Base-by-base conservation (phyloP, 1,140 invertebrate genomes). In the Ericerus pela region DNA sequence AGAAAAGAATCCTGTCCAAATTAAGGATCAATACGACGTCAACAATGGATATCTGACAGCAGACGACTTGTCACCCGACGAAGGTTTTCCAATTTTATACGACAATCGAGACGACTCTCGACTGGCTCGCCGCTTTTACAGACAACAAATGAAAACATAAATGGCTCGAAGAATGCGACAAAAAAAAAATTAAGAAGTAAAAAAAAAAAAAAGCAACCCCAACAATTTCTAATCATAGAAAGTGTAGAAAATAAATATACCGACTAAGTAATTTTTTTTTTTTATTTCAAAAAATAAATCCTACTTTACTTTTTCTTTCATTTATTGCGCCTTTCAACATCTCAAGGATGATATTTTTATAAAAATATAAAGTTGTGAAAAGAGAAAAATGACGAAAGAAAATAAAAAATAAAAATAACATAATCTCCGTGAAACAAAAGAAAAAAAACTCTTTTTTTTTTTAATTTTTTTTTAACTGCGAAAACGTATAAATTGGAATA, bases 91-190 rank as follows among this genome's bases (percentile, higher is more conserved):
- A 24, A 14, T 47, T 18, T 24, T 24, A 24, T 47, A 47, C 20
- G 41, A 47, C 20, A 41, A 18, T 4, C 37, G 37, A 6, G 37
- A 41, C 37, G 41, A 47, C 26, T 47, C 41, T 18, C 22, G 41
- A 47, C 22, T 47, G 16, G 41, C 41, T 18, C 41, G 41, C 26
- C 10, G 18, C 26, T 47, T 47, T 47, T 24, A 5, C 20, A 47
- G 41, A 47, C 41, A 47, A 47, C 41, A 47, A 47, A 18, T 24
- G n/a, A n/a, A n/a, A n/a, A n/a, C n/a, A n/a, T n/a, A n/a, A n/a
- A n/a, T n/a, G n/a, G n/a, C n/a, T n/a, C n/a, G n/a, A n/a, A n/a
- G n/a, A n/a, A n/a, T n/a, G n/a, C n/a, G n/a, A n/a, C n/a, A n/a
- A n/a, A n/a, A n/a, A n/a, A n/a, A n/a, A n/a, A n/a, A n/a, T n/a